Conservation (phyloP, 2,888 invertebrate genomes). For the Iphiclides podalirius region DNA sequence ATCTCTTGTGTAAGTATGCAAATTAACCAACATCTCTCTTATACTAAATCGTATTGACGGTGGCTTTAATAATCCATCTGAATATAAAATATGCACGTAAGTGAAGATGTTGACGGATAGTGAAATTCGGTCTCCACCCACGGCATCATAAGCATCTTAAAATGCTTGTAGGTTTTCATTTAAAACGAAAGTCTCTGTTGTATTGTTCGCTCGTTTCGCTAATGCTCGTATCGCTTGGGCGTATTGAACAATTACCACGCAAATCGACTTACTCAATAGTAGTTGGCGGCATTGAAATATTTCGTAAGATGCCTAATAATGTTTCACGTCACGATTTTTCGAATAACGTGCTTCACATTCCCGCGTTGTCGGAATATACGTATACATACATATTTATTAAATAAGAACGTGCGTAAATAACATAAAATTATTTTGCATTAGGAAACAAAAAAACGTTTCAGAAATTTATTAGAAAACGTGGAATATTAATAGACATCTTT, state of each 20-base stretch:
- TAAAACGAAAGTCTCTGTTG: slow-evolving; percentile 47
- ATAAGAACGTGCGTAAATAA: neutral
- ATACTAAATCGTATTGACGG: slow-evolving; percentile 46
- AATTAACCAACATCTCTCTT: slow-evolving; percentile 51
- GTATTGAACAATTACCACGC: slow-evolving; percentile 49
- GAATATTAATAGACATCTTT: neutral
- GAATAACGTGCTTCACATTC: slow-evolving; percentile 27
- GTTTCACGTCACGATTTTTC: slow-evolving; percentile 50
- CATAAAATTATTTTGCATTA: neutral
- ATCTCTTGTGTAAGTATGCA: slow-evolving; percentile 64
- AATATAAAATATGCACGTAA: slow-evolving; percentile 12
- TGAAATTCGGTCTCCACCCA: neutral
- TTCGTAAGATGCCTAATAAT: slow-evolving; percentile 49
- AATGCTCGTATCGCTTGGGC: slow-evolving; percentile 38
- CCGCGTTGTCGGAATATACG: slow-evolving; percentile 13
- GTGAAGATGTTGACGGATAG: slow-evolving; percentile 12
- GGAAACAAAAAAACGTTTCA: neutral
- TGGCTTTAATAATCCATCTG: slow-evolving; percentile 36
- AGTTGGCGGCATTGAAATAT: slow-evolving; percentile 57
- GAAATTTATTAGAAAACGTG: neutral
- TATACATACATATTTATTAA: neutral
- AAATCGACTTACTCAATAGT: slow-evolving; percentile 42
- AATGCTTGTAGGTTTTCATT: slow-evolving; percentile 15
- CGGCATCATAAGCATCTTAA: no score
- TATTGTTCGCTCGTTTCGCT: no score